A percentile compares a stretch with the other conserved stretches of the same genome.
phyloP scores from a whole-genome alignment of 2,888 invertebrate species.

The Limnephilus marmoratus region DNA sequence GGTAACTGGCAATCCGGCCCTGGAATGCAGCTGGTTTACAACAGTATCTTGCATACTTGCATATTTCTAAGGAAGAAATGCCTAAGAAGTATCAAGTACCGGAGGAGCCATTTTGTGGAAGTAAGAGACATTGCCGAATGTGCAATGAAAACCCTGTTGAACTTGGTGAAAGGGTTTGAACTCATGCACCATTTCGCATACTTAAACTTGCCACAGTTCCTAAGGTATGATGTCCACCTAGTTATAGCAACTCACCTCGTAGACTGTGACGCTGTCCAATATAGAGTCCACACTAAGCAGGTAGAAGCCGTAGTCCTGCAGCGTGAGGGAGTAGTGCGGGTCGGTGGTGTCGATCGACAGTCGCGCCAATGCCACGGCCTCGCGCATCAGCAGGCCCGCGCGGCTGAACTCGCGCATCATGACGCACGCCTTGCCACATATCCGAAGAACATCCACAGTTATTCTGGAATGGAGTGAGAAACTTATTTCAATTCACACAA shows the following conservation, averaged over 20 bases:
- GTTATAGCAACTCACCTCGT: slow-evolving; percentile 78
- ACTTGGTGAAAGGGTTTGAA: too few relatives aligned
- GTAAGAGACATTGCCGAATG: too few relatives aligned
- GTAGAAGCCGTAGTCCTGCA: slow-evolving; percentile 94
- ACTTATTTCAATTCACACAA: background rate
- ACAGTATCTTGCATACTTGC: too few relatives aligned
- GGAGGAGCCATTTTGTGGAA: too few relatives aligned
- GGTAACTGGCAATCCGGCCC: too few relatives aligned
- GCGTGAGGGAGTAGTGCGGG: slow-evolving; percentile 89
- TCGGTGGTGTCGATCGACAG: slow-evolving; percentile 81
- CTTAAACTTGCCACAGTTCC: too few relatives aligned
- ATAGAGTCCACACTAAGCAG: slow-evolving; percentile 92
- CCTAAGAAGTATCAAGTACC: too few relatives aligned
- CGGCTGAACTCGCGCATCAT: slow-evolving; percentile 90
- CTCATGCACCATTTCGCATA: too few relatives aligned
- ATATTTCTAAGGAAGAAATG: too few relatives aligned
- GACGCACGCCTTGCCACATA: slow-evolving; percentile 93
- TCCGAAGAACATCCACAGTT: slow-evolving; percentile 88
- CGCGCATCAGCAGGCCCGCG: slow-evolving; percentile 89
- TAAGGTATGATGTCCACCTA: background rate
- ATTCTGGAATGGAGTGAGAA: slow-evolving; percentile 74
- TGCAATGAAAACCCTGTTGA: too few relatives aligned
- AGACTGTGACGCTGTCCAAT: slow-evolving; percentile 89
- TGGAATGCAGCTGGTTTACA: too few relatives aligned
- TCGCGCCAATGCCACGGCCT: slow-evolving; percentile 86